A percentile compares a stretch with the other conserved stretches of the same genome.
phyloP scores from a whole-genome alignment of 1,140 invertebrate genomes.

The Hestina assimilis region DNA sequence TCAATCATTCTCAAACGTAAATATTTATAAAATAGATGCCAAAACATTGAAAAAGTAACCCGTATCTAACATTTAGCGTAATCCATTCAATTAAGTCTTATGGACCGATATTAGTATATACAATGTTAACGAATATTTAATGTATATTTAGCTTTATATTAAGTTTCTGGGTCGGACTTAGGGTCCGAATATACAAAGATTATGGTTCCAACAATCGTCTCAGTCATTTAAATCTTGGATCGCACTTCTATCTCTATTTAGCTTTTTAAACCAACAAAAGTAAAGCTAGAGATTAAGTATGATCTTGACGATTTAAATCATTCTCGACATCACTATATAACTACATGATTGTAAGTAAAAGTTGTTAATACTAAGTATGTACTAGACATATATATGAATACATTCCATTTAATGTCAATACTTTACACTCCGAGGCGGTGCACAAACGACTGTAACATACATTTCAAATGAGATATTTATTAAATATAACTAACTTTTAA shows the following conservation, averaged over 20 bases:
- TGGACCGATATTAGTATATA: constrained; percentile 23
- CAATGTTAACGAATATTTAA: constrained; percentile 10
- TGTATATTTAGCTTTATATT: constrained; percentile 9
- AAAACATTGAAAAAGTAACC: constrained; percentile 28
- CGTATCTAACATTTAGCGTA: constrained; percentile 26
- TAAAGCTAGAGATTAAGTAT: neutral
- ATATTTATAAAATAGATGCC: constrained; percentile 25
- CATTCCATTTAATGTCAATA: constrained; percentile 6
- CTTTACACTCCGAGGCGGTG: constrained; percentile 17
- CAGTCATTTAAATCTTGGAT: neutral
- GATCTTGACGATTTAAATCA: neutral
- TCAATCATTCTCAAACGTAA: constrained; percentile 22
- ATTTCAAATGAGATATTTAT: neutral
- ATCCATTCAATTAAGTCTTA: constrained; percentile 16
- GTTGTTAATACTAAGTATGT: constrained; percentile 11
- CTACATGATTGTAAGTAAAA: constrained; percentile 11
- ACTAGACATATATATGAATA: constrained; percentile 23
- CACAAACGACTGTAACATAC: constrained; percentile 1
- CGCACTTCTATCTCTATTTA: neutral
- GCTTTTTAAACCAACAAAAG: neutral
- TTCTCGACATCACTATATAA: neutral
- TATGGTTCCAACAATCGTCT: neutral
- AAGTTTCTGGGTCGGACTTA: constrained; percentile 6
- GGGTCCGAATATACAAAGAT: neutral
- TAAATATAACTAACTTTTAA: neutral